Conservation (phyloP, 1,140 invertebrate genomes). For the Drosophila tristis region DNA sequence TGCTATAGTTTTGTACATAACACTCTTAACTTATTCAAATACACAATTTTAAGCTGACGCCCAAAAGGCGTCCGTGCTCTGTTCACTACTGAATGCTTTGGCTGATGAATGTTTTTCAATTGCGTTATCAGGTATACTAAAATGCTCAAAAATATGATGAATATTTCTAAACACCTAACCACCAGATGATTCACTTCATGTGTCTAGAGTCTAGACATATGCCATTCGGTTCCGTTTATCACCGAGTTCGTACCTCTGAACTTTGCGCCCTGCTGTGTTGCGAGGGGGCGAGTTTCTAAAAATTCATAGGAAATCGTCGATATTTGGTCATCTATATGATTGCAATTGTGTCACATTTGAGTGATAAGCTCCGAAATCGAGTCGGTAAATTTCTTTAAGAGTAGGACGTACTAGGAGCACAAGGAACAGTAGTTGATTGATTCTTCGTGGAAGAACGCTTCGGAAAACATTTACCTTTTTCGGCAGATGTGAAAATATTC, state of each 20-base stretch:
- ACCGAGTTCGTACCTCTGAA: neutral
- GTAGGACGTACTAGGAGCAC: no score
- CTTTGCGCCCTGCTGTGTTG: conserved; percentile 7
- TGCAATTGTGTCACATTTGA: no score
- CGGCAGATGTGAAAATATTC: no score
- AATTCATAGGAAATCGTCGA: no score
- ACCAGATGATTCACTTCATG: conserved; percentile 7
- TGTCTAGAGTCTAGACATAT: conserved; percentile 12
- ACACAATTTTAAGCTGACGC: conserved; percentile 35
- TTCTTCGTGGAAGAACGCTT: no score
- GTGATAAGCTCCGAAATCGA: no score
- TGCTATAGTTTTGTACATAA: conserved; percentile 51
- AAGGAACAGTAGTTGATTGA: no score
- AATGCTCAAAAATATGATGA: neutral
- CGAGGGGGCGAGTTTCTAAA: no score
- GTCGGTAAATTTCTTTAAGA: no score
- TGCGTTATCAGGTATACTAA: conserved; percentile 1
- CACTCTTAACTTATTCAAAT: conserved; percentile 64
- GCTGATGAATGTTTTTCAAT: conserved; percentile 2
- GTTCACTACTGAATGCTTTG: conserved; percentile 11
- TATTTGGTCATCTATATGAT: no score
- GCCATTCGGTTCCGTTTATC: neutral
- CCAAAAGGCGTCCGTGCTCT: neutral
- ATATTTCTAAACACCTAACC: neutral
- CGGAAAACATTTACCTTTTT: no score